Base-by-base conservation (phyloP, 2,888 invertebrate genomes). In the Sturmia bella region DNA sequence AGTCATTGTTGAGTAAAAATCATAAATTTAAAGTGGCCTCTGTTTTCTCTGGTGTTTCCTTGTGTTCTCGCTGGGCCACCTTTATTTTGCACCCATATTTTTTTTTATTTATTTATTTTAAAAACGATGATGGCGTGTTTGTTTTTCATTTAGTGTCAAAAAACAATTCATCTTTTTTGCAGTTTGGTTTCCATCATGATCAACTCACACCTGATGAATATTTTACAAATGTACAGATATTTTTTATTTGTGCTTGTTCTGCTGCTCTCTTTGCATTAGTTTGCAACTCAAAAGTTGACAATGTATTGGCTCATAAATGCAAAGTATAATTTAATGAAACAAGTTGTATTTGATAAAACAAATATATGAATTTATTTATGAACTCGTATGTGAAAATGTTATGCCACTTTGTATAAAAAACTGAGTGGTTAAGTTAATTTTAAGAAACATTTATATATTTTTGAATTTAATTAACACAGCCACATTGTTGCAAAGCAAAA, bases 71-170 rank as follows among this genome's bases (percentile, higher is more conserved):
- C 70, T 41, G 32, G 50, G 63, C 54, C 70, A 54, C 70, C 64
- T 64, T 59, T 50, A 66, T 59, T 59, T 78, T 57, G 57, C 57
- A 72, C 50, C 70, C 77, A 70, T 69, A 64, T 77, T 70, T 61
- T 77, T 70, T 61, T n/a, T 32, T 50, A 32, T 32, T n/a, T 57
- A 11, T 43, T 32, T 48, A 37, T 76, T 69, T 54, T 17, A 27
- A 9, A 21, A 48, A 50, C 56, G n/a, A 32, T 57, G 32, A 48
- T 88, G 85, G 88, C 88, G 88, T 88, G 88, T 87, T 86, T 86
- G 85, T 88, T 86, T 86, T 86, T 85, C 85, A 86, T 88, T 88
- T 87, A 86, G 86, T 87, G 88, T 86, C 88, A 87, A 87, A 85
- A 86, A 86, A 87, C 86, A 87, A 88, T 88, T 86, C 87, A 88